Evolutionary conservation across 2,797 vertebrate genomes (phyloP), one percentile per base, ranked within the genome.

Genomic region (Merluccius polli): DNA sequence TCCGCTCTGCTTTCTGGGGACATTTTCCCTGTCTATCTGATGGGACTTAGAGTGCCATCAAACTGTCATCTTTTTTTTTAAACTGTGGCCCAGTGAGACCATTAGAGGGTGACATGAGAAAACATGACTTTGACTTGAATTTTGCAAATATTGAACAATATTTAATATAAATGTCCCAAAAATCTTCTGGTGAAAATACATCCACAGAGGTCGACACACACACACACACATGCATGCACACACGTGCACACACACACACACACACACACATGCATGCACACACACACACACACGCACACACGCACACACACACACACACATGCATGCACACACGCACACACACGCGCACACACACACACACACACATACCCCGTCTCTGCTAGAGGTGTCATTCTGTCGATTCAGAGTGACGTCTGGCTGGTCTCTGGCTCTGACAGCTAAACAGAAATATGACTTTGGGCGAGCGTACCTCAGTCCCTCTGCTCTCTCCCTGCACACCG

Each of bases 361-460:
- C 27, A 67, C 21, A 48, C 30, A 52, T 30, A 21, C 59, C 10
- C 16, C 6, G 10, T 9, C 38, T 52, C 35, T 78, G 30, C 76
- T 75, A 77, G 78, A 73, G 70, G 76, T 41, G 76, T 79, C 87
- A 72, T 41, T 70, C 73, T 86, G 77, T 85, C 81, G 75, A 82
- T 70, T 77, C 75, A 72, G 81, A 86, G 63, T 79, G 86, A 86
- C 48, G 59, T 73, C 82, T 84, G 76, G 79, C 75, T 79, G 78
- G 44, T 52, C 44, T 52, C 44, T 52, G 44, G 44, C 79, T 86
- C 48, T 77, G 81, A 72, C 90, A 89, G 86, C 76, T 76, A 76
- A 73, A 77, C 35, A 30, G 71, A 33, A 72, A 81, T 85, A 38
- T 89, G 91, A 92, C 90, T 91, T 93, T 92, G 89, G 73, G 71